Percentiles rank a stretch among this genome's conserved stretches.
phyloP scores from a whole-genome alignment of 2,797 vertebrate species.

The Thaleichthys pacificus region DNA sequence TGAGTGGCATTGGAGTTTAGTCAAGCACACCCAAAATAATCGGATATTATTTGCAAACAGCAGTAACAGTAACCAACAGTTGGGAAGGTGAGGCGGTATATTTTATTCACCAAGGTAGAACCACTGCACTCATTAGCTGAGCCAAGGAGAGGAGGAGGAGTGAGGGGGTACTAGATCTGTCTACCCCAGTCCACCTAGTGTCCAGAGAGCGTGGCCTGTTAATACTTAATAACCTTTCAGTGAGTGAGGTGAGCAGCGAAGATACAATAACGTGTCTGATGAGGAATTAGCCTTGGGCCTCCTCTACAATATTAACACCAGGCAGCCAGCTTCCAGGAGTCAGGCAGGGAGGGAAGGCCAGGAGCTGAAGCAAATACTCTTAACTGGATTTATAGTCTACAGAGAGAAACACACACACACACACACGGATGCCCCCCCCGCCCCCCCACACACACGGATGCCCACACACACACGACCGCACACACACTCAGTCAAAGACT shows the following conservation, averaged over 20 bases:
- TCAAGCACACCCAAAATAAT: too few relatives aligned
- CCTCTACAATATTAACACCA: slow-evolving; percentile 30
- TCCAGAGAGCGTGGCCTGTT: slow-evolving; percentile 5
- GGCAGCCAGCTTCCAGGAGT: background rate
- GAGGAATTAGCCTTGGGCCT: slow-evolving; percentile 29
- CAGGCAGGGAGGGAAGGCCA: background rate
- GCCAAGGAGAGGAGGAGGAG: background rate
- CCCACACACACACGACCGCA: background rate
- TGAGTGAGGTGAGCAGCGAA: slow-evolving; percentile 2
- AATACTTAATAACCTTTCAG: slow-evolving; percentile 27
- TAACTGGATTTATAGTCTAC: background rate
- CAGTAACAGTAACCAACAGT: background rate
- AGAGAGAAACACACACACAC: slow-evolving; percentile 13
- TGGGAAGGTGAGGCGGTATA: background rate
- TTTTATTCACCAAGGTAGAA: slow-evolving; percentile 8
- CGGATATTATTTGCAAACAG: background rate
- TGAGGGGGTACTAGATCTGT: background rate
- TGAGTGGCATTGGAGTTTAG: too few relatives aligned
- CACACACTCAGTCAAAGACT: background rate
- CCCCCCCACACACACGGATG: background rate
- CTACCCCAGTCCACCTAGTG: background rate
- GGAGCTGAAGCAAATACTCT: background rate
- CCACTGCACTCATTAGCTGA: background rate
- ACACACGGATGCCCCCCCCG: too few relatives aligned
- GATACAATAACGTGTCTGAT: slow-evolving; percentile 17